Evolutionary conservation across 2,888 invertebrate genomes (phyloP).

Genomic region (Caenorhabditis doughertyi): DNA sequence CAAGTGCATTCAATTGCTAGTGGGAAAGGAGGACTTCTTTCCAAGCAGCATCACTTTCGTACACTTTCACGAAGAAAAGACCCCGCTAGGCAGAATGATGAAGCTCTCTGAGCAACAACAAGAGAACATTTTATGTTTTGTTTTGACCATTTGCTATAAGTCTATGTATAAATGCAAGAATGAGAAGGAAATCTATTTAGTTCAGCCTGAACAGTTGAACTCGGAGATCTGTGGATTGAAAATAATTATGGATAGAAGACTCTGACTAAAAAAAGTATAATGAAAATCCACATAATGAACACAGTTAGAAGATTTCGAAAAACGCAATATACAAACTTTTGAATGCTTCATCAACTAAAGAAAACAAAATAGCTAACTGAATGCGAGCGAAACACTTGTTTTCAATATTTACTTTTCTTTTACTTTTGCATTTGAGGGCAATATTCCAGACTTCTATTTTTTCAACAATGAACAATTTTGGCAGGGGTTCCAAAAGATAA

Average conservation of each 20-base stretch:
- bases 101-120: constrained; percentile 30
- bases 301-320: too few species aligned
- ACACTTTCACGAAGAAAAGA: constrained; percentile 41
- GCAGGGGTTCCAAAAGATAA: background rate
- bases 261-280: too few species aligned
- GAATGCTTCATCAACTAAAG: too few species aligned
- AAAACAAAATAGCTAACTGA: too few species aligned
- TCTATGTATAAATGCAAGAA: background rate
- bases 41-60: constrained; percentile 40
- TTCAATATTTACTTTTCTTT: too few species aligned
- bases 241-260: too few species aligned
- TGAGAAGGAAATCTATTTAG: background rate
- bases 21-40: constrained; percentile 21
- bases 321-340: too few species aligned
- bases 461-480: background rate
- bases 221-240: too few species aligned
- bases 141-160: constrained; percentile 28
- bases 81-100: constrained; percentile 45
- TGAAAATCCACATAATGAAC: too few species aligned
- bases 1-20: constrained; percentile 37
- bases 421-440: too few species aligned
- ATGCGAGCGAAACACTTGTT: too few species aligned
- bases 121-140: constrained; percentile 39
- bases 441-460: too few species aligned
- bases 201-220: constrained; percentile 14